Evolutionary conservation across 2,888 invertebrate species (phyloP), one percentile per base, ranked within the genome.

Genomic region (Leptinotarsa rubiginosa): DNA sequence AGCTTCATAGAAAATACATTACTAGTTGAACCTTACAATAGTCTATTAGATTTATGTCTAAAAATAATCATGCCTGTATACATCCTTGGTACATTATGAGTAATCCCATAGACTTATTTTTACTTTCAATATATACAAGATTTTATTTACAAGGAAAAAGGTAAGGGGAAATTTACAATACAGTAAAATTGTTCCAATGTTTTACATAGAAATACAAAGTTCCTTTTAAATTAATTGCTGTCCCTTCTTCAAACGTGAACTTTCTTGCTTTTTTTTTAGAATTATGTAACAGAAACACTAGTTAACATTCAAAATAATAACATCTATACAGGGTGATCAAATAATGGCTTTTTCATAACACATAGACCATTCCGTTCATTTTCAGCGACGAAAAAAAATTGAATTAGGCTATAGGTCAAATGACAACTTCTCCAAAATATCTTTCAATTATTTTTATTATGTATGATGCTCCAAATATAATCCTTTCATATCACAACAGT

Each of bases 51-150:
- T 65, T 69, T 82, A 83, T 84, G 81, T 85, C 84, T 85, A 85
- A 85, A 79, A 85, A 85, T 85, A 85, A 83, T 84, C 84, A 85
- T 84, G 85, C 85, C 85, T 85, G 85, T 85, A 85, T 85, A 85
- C 85, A 83, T 84, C 81, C 83, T 84, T 84, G 84, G 85, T 85
- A 84, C 84, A 82, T 83, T 84, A 75, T 80, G 79, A 78, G 73
- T 77, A 77, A 50, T 72, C 75, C 75, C 72, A 72, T 70, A 75
- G 54, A 66, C 50, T 72, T 72, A 69, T 31, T 52, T 31, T 69
- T 47, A 75, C 20, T 69, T 41, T 59, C 49, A 69, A 67, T 71
- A 73, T 76, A 76, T 76, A 69, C 70, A 76, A 67, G 70, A 12
- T 69, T 16, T 47, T 75, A 75, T 75, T 62, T 75, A 75, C 75